Conservation (phyloP, 2,888 invertebrate genomes). For the Protophormia terraenovae region DNA sequence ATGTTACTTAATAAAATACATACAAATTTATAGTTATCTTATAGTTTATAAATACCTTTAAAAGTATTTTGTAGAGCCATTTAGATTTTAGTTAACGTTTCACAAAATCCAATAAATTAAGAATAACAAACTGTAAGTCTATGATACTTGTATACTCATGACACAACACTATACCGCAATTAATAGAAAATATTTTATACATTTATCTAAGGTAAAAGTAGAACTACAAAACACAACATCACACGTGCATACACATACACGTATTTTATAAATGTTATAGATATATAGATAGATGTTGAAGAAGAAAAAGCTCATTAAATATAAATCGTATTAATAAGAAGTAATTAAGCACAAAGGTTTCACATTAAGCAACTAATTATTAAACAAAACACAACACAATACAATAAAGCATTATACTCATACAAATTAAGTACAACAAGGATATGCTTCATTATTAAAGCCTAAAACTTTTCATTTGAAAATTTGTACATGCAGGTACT, state of each 20-base stretch:
- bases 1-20: too few relatives aligned
- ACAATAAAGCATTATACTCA: background rate
- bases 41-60: too few relatives aligned
- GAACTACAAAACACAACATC: background rate
- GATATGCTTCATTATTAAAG: background rate
- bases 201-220: background rate
- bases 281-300: background rate
- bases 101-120: background rate
- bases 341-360: conserved; percentile 46
- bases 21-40: too few relatives aligned
- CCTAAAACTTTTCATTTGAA: background rate
- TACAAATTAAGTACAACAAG: background rate
- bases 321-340: conserved; percentile 42
- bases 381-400: conserved; percentile 6
- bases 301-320: conserved; percentile 14
- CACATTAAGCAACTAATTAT: conserved; percentile 27
- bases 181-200: background rate
- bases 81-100: too few relatives aligned
- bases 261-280: background rate
- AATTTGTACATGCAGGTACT: background rate
- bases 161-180: background rate
- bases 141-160: too few relatives aligned
- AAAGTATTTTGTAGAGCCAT: too few relatives aligned
- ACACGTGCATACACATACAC: background rate
- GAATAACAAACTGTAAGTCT: background rate